Evolutionary conservation across 2,888 invertebrate species (phyloP), one percentile per base, ranked within the genome.

Genomic region (Nemapogon koenigi): DNA sequence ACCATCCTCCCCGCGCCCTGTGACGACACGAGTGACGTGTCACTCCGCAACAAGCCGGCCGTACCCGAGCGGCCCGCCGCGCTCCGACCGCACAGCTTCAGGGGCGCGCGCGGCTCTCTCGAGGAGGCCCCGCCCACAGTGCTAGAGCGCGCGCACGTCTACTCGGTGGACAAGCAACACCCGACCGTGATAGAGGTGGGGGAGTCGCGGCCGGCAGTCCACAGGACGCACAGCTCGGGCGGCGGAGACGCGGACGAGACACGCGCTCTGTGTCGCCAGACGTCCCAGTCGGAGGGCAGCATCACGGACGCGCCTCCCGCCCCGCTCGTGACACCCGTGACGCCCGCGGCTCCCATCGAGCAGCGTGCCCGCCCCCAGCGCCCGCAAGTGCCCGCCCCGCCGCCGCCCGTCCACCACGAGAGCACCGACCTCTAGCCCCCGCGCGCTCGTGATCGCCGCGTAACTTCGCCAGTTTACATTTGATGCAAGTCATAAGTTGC

Each of bases 11-110:
- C 70, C 13, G 48, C 43, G 4, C 43, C 53, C 44, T 59, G 56
- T 11, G 56, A 55, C 11, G 59, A 57, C 16, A 63, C 63, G 16
- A 63, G 52, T 19, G 65, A 62, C 31, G 83, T 85, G 30, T 81
- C 79, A 53, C 58, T 86, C 46, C 78, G 86, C 16, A 73, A 83
- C 57, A 92, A 92, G 64, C 92, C 92, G 4, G 88, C 88, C 36
- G 84, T 92, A 47, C 92, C 92, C 35, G 90, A 91, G 61, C 81
- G 92, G 39, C 91, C 91, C 35, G 85, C 87, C 27, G 84, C 86
- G 31, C 70, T 89, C 41, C 79, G 83, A 14, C 81, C 83, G 47
- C 84, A 83, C 39, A 79, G 72, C 57, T 82, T 78, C 57, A 66
- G 81, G 42, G 73, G 61, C 39, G 59, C 67, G 37, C 63, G 75